Conservation (phyloP, 1,140 invertebrate species). For the Macrostomum lignano region DNA sequence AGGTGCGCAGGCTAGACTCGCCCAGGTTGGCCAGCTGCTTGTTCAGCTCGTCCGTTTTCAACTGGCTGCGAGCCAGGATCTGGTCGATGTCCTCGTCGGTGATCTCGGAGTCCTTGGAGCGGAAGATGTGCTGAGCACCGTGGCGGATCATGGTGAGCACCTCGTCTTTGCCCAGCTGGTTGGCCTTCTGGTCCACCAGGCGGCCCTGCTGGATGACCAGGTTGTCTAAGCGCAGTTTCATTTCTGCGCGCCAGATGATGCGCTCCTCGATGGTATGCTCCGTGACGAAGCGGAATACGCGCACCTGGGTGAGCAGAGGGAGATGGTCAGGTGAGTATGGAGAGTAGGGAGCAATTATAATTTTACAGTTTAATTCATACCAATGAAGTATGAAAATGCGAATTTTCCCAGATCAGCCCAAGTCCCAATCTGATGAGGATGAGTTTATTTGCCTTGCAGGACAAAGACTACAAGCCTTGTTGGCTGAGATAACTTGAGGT, state of each 20-base stretch:
- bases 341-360: too few relatives aligned
- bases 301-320: too few relatives aligned
- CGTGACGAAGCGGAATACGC: constrained; percentile 57
- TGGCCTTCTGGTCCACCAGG: constrained; percentile 57
- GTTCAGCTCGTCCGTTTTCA: constrained; percentile 5
- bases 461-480: too few relatives aligned
- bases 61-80: constrained; percentile 36
- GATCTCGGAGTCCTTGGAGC: constrained; percentile 77
- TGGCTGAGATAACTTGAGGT: too few relatives aligned
- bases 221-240: constrained; percentile 61
- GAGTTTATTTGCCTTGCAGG: too few relatives aligned
- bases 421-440: too few relatives aligned
- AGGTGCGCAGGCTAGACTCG: not conserved
- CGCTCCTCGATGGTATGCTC: constrained; percentile 98
- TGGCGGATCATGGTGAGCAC: constrained; percentile 95
- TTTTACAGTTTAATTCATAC: too few relatives aligned
- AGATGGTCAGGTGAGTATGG: too few relatives aligned
- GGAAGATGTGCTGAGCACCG: constrained; percentile 91
- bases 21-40: not conserved
- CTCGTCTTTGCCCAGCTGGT: constrained; percentile 78
- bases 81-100: constrained; percentile 92
- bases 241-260: constrained; percentile 86
- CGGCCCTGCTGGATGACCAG: constrained; percentile 86
- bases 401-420: too few relatives aligned
- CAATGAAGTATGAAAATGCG: too few relatives aligned